A percentile compares a stretch with the other conserved stretches of the same genome.
These are phyloP conservation scores for Rambutsinella grinnellia DNA, from an alignment of 2,888 invertebrate species.

Conservation along the genomic window DNA sequence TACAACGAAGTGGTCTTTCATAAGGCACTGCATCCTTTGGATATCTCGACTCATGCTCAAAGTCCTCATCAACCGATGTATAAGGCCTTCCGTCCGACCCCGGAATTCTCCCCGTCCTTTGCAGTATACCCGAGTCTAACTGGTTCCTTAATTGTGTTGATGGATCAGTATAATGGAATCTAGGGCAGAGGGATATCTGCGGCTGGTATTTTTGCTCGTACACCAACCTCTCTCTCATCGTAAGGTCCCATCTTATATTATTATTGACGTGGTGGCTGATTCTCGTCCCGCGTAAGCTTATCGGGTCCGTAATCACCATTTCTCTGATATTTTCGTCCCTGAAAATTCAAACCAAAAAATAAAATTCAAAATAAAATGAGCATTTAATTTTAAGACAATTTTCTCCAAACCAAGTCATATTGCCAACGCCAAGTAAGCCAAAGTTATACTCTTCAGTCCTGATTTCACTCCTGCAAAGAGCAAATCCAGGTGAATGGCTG, in stretches of 20 bases:
- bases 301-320: neutral
- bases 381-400: no score
- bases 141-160: neutral
- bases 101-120: neutral
- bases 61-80: neutral
- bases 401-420: slow-evolving; percentile 3
- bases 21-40: neutral
- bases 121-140: neutral
- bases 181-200: neutral
- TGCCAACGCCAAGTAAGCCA: neutral
- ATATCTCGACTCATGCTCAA: neutral
- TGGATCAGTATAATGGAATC: neutral
- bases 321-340: neutral
- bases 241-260: neutral
- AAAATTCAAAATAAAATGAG: no score
- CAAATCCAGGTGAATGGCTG: neutral
- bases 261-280: neutral
- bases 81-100: neutral
- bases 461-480: neutral
- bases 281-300: neutral
- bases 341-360: no score
- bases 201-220: neutral
- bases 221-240: neutral
- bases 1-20: neutral
- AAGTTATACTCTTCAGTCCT: neutral